phyloP scores from a whole-genome alignment of 2,113 vertebrate genomes.

The Oreochromis aureus region DNA sequence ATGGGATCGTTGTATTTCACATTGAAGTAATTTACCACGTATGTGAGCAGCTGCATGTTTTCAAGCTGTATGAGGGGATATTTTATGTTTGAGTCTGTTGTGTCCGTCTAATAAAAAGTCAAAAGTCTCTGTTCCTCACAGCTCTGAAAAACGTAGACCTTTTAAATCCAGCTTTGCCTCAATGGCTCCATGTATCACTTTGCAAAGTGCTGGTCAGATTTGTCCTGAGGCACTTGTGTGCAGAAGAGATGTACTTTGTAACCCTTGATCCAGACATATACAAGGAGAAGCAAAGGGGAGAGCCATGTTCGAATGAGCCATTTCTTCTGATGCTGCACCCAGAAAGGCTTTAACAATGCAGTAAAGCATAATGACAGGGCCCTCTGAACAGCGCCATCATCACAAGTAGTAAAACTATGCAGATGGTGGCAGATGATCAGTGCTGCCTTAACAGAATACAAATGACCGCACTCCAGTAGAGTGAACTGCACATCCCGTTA shows the following conservation, averaged over 20 bases:
- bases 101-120: constrained; percentile 24
- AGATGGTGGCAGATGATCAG: constrained; percentile 74
- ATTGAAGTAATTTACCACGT: constrained; percentile 27
- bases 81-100: constrained; percentile 7
- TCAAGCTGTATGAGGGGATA: background rate
- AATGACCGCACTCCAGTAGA: constrained; percentile 52
- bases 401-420: constrained; percentile 72
- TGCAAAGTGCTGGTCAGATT: constrained; percentile 59
- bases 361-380: constrained; percentile 70
- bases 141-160: constrained; percentile 13
- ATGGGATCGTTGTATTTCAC: constrained; percentile 34
- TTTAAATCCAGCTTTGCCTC: constrained; percentile 16
- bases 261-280: constrained; percentile 38
- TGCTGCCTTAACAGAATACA: constrained; percentile 60
- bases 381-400: constrained; percentile 67
- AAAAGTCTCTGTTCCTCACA: constrained; percentile 7
- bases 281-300: background rate
- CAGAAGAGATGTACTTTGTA: constrained; percentile 27
- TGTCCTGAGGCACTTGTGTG: constrained; percentile 45
- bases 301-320: constrained; percentile 30
- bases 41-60: background rate
- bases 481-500: constrained; percentile 40
- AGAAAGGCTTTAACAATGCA: constrained; percentile 64
- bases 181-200: constrained; percentile 12
- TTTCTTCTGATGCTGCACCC: constrained; percentile 43